A percentile compares a stretch with the other conserved stretches of the same genome.
phyloP scores from a whole-genome alignment of 2,797 vertebrate species.

The Eupleurogrammus muticus region DNA sequence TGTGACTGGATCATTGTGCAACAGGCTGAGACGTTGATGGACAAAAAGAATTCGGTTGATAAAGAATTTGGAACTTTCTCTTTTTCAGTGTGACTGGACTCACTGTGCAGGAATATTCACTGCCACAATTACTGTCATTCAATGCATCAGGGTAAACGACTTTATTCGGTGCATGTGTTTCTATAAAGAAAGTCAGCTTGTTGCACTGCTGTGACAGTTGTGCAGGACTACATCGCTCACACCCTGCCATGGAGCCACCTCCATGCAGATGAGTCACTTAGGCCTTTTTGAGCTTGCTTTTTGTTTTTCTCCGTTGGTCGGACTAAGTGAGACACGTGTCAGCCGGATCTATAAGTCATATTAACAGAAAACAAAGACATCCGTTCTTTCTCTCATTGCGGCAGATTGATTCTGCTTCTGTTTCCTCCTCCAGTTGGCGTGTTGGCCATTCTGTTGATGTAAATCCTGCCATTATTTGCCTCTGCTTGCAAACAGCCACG shows the following conservation, averaged over 20 bases:
- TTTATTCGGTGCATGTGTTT: not conserved
- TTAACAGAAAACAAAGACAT: not conserved
- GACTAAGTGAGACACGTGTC: not conserved
- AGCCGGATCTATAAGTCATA: slow-evolving; percentile 6
- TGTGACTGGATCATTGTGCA: too few relatives aligned
- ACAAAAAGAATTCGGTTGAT: not conserved
- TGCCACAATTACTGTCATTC: not conserved
- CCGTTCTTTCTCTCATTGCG: not conserved
- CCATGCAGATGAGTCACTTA: slow-evolving; percentile 29
- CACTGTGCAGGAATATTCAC: too few relatives aligned
- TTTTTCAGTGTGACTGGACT: not conserved
- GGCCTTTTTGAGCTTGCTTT: too few relatives aligned
- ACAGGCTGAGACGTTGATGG: too few relatives aligned
- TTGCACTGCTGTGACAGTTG: not conserved
- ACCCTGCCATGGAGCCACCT: not conserved
- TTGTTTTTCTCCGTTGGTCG: too few relatives aligned
- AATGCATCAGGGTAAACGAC: not conserved
- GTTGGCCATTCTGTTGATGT: slow-evolving; percentile 22
- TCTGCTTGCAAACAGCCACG: slow-evolving; percentile 3
- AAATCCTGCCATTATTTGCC: slow-evolving; percentile 37
- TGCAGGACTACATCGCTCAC: not conserved
- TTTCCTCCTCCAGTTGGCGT: slow-evolving; percentile 18
- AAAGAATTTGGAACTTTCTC: not conserved
- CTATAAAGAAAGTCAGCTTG: not conserved
- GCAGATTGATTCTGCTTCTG: not conserved